Percentiles rank a stretch among this genome's conserved stretches.
These are phyloP conservation scores for Cathartes aura DNA, from an alignment of 2,113 vertebrate genomes.

Conservation along the genomic window DNA sequence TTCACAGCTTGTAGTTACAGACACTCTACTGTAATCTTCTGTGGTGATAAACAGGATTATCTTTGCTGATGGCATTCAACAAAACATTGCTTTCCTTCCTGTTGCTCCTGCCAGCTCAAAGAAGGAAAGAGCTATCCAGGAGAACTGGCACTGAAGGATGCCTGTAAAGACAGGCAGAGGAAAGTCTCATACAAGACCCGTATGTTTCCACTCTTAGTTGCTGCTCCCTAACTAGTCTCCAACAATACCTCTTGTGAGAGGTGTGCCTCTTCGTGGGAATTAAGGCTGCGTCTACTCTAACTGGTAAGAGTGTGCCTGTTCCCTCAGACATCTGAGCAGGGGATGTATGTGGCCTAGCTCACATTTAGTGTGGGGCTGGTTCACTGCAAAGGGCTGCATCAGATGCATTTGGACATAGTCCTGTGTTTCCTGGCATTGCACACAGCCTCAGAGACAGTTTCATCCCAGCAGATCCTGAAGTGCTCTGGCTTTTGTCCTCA, in stretches of 20 bases:
- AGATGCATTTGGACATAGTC: not conserved
- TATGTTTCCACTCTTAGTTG: not conserved
- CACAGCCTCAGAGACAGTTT: not conserved
- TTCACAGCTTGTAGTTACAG: not conserved
- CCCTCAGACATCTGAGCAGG: not conserved
- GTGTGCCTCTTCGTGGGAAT: fast-evolving
- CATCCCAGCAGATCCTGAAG: not conserved
- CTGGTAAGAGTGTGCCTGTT: not conserved
- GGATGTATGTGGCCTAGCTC: not conserved
- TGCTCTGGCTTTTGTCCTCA: not conserved
- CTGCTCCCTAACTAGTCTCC: not conserved
- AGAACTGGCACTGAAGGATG: not conserved
- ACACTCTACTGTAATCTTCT: not conserved
- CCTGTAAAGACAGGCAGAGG: not conserved
- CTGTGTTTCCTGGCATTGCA: not conserved
- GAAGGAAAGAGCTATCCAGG: not conserved
- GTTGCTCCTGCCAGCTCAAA: not conserved
- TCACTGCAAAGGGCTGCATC: not conserved
- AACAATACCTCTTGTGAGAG: not conserved
- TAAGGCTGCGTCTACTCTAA: not conserved
- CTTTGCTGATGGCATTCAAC: not conserved
- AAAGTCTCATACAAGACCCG: not conserved
- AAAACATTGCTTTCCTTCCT: not conserved
- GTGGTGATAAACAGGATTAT: not conserved
- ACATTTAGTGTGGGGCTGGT: not conserved